These are phyloP conservation scores for Schrankia costaestrigalis DNA, from an alignment of 2,888 invertebrate genomes.

Conservation along the genomic window DNA sequence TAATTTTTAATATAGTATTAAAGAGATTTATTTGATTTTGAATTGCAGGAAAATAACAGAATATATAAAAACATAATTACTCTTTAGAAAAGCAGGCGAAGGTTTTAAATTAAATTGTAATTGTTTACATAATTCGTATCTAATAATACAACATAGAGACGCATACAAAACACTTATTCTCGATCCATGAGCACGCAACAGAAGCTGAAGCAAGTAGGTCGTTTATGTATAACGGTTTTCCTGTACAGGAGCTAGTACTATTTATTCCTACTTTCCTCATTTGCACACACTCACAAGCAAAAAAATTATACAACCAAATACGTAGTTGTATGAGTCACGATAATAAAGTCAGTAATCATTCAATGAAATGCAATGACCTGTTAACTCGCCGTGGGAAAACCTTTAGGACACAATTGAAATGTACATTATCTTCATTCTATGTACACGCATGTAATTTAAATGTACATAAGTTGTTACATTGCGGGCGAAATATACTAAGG, in stretches of 20 bases:
- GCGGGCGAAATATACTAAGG: neutral
- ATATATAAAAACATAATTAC: too few species aligned
- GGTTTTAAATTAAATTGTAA: too few species aligned
- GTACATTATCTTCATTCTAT: conserved; percentile 17
- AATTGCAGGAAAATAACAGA: too few species aligned
- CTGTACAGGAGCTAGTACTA: neutral
- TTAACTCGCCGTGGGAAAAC: conserved; percentile 34
- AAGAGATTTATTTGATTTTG: too few species aligned
- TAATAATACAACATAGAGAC: too few species aligned
- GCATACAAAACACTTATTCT: too few species aligned
- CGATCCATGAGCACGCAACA: too few species aligned
- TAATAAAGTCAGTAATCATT: conserved; percentile 29
- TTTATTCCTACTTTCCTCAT: conserved; percentile 17
- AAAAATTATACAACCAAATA: conserved; percentile 12
- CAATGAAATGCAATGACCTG: conserved; percentile 35
- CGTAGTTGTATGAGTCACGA: conserved; percentile 22
- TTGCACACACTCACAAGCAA: conserved; percentile 3
- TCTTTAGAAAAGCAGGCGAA: too few species aligned
- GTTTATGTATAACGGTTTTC: neutral
- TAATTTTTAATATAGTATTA: too few species aligned
- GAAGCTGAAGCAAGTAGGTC: too few species aligned
- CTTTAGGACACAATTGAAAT: conserved; percentile 24
- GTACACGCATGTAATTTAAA: conserved; percentile 14
- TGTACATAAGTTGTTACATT: conserved; percentile 3
- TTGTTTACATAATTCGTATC: too few species aligned